Base-by-base conservation (phyloP, 1,140 invertebrate species). In the Conus ventricosus region DNA sequence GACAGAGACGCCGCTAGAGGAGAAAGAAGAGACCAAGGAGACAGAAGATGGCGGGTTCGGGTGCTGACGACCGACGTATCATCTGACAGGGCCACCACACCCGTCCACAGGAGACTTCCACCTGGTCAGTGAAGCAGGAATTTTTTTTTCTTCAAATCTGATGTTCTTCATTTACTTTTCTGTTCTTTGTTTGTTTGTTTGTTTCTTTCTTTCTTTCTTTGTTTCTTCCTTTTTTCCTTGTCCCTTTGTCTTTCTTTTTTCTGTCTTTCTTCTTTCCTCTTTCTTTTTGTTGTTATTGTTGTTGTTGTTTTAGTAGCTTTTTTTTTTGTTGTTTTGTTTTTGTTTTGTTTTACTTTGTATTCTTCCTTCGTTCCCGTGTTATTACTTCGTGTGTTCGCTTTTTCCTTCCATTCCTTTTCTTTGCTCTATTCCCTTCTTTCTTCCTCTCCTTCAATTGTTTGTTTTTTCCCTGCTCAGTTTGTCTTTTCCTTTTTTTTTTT, bases 81-180 rank as follows among this genome's bases (percentile, higher is more conserved):
- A 15, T 27, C 57, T 27, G 71, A 78, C 13, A n/a, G 63, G 25
- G 84, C 67, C 84, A n/a, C 75, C 4, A 85, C 23, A 54, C 67
- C 84, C 53, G 53, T 76, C 63, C 53, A 80, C 20, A 71, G 23
- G 5, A 87, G 53, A 27, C 75, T 87, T 13, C 85, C 85, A 20
- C 67, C 67, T 20, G 67, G 67, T 71, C 15, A 71, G 67, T 71
- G 67, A 7, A 23, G 67, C 67, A 13, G 6, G 6, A 13, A 4
- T 20, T 71, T 23, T 23, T 20, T 6, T 23, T 13, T 20, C 17
- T 71, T 71, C 6, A 60, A 60, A 20, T 23, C 67, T 20, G 6
- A 17, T 0, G 20, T 71, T 71, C 7, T 71, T 71, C 20, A 71
- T 71, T 71, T 23, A 20, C 11, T 39, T 39, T 39, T 39, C 39